Percentiles rank a stretch among this genome's conserved stretches.
phyloP scores from a whole-genome alignment of 2,797 vertebrate species.

The Thamnophis elegans region DNA sequence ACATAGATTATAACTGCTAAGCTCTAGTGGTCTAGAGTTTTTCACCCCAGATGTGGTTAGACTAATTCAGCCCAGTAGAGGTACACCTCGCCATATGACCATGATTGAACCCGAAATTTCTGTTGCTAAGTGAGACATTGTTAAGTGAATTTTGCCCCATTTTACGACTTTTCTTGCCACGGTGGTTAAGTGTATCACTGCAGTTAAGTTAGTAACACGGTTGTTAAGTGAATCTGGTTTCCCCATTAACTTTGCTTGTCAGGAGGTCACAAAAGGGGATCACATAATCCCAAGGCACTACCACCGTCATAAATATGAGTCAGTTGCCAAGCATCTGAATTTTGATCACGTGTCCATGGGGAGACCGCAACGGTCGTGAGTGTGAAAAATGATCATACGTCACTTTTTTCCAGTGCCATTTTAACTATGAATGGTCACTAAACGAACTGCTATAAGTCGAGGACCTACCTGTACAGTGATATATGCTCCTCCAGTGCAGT shows the following conservation, averaged over 20 bases:
- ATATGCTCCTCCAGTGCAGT: background rate
- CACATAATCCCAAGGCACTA: background rate
- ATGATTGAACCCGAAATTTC: background rate
- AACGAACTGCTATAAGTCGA: background rate
- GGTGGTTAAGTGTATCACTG: background rate
- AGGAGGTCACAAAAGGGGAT: background rate
- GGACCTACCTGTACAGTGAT: too few species aligned
- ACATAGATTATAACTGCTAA: background rate
- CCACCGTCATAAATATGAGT: background rate
- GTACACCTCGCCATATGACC: background rate
- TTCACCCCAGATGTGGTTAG: background rate
- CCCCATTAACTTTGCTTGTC: background rate
- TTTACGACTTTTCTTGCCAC: background rate
- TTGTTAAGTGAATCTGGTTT: background rate
- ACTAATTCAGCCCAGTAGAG: background rate
- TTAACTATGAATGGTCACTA: background rate
- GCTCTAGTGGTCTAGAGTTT: background rate
- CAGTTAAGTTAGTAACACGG: background rate
- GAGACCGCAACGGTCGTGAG: fast-evolving
- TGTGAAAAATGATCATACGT: background rate
- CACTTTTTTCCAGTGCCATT: background rate
- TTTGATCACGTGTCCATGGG: background rate
- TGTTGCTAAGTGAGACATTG: background rate
- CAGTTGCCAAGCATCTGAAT: background rate
- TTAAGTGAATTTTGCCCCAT: background rate